Percentiles rank a stretch among this genome's conserved stretches.
Conservation (phyloP, 2,797 vertebrate species). For the Microhierax caerulescens region DNA sequence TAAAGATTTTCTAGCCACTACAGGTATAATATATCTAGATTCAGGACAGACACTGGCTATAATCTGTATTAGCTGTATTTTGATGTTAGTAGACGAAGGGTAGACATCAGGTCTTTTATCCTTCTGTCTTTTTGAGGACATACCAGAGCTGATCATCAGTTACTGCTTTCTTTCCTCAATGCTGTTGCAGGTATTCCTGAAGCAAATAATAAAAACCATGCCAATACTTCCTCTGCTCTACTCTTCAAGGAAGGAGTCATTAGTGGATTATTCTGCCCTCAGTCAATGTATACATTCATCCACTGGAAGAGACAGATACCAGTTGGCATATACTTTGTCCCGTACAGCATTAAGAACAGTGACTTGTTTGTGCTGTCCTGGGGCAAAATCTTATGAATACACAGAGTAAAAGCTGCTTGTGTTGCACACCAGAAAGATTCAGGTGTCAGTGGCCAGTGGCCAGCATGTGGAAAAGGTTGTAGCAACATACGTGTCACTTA, state of each 20-base stretch:
- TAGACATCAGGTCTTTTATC: not conserved
- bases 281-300: not conserved
- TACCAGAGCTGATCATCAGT: not conserved
- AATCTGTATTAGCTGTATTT: not conserved
- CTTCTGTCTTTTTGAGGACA: not conserved
- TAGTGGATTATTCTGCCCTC: not conserved
- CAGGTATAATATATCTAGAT: not conserved
- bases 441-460: not conserved
- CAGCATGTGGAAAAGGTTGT: not conserved
- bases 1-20: not conserved
- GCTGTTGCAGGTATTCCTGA: not conserved
- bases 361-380: not conserved
- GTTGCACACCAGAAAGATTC: not conserved
- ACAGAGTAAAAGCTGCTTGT: not conserved
- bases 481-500: not conserved
- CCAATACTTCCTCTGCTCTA: not conserved
- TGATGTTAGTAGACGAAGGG: not conserved
- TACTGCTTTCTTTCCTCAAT: not conserved
- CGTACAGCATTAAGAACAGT: not conserved
- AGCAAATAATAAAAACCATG: not conserved
- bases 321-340: not conserved
- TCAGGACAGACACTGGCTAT: not conserved
- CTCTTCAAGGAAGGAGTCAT: not conserved
- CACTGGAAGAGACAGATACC: not conserved
- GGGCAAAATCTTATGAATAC: not conserved